Evolutionary conservation across 2,113 vertebrate species (phyloP).

Genomic region (Salvator merianae): DNA sequence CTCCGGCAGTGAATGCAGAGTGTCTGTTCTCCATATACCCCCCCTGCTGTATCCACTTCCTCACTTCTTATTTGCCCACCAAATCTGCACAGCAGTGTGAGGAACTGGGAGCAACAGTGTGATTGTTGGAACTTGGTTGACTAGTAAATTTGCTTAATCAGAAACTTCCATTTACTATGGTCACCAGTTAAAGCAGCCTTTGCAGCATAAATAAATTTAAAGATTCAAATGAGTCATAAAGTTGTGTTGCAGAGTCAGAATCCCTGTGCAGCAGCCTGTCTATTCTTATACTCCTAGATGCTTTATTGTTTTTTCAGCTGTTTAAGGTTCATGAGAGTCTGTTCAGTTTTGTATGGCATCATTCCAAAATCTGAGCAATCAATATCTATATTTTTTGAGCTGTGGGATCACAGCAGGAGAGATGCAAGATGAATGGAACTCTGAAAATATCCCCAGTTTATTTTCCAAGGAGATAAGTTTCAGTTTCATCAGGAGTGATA

Average conservation of each 20-base stretch:
- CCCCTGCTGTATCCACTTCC: no score
- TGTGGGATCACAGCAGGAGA: conserved; percentile 8
- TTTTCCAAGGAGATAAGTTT: conserved; percentile 1
- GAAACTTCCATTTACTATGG: no score
- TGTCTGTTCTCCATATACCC: no score
- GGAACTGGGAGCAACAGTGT: no score
- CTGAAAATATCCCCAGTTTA: neutral
- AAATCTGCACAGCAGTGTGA: no score
- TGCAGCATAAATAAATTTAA: neutral
- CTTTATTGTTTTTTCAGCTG: conserved; percentile 45
- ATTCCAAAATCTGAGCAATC: conserved; percentile 6
- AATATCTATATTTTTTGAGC: neutral
- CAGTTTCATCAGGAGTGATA: neutral
- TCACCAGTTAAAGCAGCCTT: no score
- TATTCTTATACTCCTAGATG: neutral
- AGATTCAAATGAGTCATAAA: neutral
- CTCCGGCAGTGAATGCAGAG: no score
- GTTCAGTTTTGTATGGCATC: conserved; percentile 12
- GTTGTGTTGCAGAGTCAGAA: neutral
- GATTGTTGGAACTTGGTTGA: no score
- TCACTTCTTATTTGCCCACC: no score
- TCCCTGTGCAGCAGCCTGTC: neutral
- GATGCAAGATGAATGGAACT: conserved; percentile 3
- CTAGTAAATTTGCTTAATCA: no score
- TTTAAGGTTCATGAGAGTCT: conserved; percentile 34